Evolutionary conservation across 2,797 vertebrate genomes (phyloP).

Genomic region (Echiichthys vipera): DNA sequence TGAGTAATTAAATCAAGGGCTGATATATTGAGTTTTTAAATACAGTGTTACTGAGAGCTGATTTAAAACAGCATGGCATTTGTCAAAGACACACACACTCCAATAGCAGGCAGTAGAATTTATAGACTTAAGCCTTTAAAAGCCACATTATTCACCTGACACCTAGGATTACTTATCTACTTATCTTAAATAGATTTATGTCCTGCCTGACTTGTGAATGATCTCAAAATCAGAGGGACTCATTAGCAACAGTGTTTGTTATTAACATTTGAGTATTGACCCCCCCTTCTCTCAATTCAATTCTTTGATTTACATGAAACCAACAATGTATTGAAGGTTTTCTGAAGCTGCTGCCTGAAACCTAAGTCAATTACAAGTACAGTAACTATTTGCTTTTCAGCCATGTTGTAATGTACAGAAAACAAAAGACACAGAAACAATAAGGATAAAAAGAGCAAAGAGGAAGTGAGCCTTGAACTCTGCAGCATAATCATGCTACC

Average conservation of each 20-base stretch:
- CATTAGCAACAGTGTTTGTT: background rate
- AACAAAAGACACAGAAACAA: slow-evolving; percentile 6
- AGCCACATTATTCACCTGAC: background rate
- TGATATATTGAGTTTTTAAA: slow-evolving; percentile 8
- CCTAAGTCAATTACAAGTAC: background rate
- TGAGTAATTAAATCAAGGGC: slow-evolving; percentile 3
- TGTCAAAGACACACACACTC: background rate
- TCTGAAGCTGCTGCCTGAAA: background rate
- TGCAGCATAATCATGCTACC: background rate
- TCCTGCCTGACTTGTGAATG: background rate
- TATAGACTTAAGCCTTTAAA: background rate
- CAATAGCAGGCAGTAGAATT: background rate
- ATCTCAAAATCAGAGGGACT: background rate
- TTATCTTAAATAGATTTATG: too few species aligned
- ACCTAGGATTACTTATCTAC: background rate
- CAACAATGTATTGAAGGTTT: background rate
- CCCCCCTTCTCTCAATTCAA: too few species aligned
- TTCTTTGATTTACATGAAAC: background rate
- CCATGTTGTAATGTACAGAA: background rate
- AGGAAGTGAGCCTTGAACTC: background rate
- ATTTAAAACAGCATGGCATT: slow-evolving; percentile 11
- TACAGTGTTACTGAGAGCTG: background rate
- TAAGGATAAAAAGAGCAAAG: background rate
- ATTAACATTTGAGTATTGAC: background rate
- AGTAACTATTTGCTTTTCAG: background rate